phyloP scores from a whole-genome alignment of 2,888 invertebrate genomes.

The Sphecodes monilicornis region DNA sequence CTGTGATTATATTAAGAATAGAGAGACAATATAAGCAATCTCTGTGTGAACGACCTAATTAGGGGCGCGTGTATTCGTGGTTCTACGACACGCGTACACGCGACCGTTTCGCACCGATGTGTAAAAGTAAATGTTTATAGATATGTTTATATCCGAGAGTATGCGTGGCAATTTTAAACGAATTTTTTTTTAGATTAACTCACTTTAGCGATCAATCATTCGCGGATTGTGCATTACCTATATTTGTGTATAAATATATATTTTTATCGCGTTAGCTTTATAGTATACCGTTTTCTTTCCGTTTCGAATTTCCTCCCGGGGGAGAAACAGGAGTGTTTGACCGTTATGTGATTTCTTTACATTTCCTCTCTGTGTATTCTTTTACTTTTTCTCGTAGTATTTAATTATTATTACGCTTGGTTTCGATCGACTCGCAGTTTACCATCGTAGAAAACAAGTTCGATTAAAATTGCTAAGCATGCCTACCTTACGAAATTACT shows the following conservation, averaged over 20 bases:
- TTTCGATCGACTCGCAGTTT: conserved; percentile 1
- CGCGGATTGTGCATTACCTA: conserved; percentile 28
- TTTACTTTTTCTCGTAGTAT: background rate
- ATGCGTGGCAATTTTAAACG: conserved; percentile 63
- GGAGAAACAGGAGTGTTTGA: background rate
- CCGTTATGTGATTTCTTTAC: background rate
- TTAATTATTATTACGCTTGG: background rate
- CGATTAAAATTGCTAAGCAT: conserved; percentile 63
- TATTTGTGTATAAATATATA: background rate
- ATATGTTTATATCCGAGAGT: conserved; percentile 52
- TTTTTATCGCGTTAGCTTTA: background rate
- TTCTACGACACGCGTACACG: conserved; percentile 20
- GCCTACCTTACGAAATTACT: conserved; percentile 26
- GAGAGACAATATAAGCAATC: conserved; percentile 74
- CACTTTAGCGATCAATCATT: conserved; percentile 8
- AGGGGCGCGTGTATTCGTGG: conserved; percentile 51
- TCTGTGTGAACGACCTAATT: conserved; percentile 71
- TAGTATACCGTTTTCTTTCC: background rate
- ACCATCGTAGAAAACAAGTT: conserved; percentile 6
- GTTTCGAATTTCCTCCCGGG: background rate
- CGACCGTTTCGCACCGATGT: conserved; percentile 52
- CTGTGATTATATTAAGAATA: conserved; percentile 82
- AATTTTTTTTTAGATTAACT: conserved; percentile 32
- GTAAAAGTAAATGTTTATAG: conserved; percentile 61
- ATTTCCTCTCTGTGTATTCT: background rate